Evolutionary conservation across 1,140 invertebrate species (phyloP).

Genomic region (Pissodes strobi): DNA sequence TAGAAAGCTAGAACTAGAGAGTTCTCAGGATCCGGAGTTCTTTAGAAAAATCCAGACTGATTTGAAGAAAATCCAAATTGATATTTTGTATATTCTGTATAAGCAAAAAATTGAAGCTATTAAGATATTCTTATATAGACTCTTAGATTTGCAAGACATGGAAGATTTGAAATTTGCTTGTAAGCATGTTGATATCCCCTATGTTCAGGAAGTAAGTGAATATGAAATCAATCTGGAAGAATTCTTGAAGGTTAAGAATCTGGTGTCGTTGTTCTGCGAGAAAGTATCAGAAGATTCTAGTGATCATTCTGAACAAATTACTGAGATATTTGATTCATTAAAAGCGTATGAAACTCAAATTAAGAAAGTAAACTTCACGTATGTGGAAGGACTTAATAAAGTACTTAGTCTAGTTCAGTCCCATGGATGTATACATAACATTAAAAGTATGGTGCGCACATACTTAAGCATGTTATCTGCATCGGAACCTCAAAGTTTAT

Average conservation of each 20-base stretch:
- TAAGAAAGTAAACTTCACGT: background rate
- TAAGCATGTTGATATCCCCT: background rate
- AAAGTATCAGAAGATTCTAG: background rate
- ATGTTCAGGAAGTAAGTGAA: background rate
- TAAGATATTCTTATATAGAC: background rate
- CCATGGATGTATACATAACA: background rate
- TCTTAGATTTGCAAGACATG: background rate
- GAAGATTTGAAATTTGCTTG: background rate
- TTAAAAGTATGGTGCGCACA: background rate
- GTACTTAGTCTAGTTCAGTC: background rate
- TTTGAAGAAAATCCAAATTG: background rate
- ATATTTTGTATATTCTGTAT: slow-evolving; percentile 3
- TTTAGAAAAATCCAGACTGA: slow-evolving; percentile 1
- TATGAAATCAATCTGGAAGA: background rate
- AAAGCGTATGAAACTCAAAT: background rate
- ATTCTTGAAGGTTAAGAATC: background rate
- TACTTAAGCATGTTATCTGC: background rate
- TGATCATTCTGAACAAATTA: background rate
- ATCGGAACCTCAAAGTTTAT: background rate
- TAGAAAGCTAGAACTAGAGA: background rate
- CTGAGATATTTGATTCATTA: background rate
- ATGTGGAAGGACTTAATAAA: background rate
- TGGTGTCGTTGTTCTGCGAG: background rate
- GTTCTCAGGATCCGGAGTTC: background rate
- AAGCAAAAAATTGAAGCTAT: background rate